Conservation (phyloP, 2,113 vertebrate genomes). For the Ciconia stormi region DNA sequence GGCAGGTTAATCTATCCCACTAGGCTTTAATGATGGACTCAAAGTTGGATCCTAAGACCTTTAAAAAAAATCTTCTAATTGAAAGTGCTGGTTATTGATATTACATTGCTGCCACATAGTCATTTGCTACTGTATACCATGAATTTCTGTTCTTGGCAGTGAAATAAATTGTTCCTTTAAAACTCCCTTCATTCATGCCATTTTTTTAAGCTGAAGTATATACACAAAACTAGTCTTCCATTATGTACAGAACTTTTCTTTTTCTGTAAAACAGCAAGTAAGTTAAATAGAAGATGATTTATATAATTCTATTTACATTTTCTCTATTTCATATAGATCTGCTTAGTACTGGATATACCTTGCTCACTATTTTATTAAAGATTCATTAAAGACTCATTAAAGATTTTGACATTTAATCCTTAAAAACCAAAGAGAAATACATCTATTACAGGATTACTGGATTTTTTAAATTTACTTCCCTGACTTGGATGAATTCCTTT, state of each 20-base stretch:
- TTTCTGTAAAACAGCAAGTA: neutral
- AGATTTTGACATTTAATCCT: neutral
- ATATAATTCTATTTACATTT: neutral
- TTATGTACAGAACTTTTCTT: neutral
- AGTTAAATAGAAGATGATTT: neutral
- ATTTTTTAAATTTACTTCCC: neutral
- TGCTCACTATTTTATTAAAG: neutral
- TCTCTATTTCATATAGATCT: neutral
- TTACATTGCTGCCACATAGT: neutral
- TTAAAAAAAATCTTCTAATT: neutral
- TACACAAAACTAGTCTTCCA: neutral
- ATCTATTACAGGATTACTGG: neutral
- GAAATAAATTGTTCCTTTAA: neutral
- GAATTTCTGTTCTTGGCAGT: neutral
- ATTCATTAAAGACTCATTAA: neutral
- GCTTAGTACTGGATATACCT: neutral
- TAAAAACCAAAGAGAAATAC: neutral
- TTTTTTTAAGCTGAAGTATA: neutral
- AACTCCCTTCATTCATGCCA: neutral
- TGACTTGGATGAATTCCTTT: neutral
- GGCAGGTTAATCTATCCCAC: neutral
- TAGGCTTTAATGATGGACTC: neutral
- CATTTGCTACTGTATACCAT: neutral
- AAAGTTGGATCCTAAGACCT: neutral
- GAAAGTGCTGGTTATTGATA: neutral